phyloP scores from a whole-genome alignment of 2,113 vertebrate species.

The Campylorhamphus procurvoides region DNA sequence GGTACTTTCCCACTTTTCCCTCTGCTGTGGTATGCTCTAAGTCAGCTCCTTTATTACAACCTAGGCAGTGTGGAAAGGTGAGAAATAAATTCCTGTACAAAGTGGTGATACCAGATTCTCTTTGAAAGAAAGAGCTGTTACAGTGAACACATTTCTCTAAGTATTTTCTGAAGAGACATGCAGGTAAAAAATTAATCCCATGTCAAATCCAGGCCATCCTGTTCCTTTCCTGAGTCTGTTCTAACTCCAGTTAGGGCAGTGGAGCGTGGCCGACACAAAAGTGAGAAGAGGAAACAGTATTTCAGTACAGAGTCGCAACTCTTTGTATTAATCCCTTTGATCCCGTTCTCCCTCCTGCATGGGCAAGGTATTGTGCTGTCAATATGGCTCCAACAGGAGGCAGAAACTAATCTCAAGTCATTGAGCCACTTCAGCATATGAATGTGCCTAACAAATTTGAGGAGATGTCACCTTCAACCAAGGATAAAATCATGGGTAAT shows the following conservation, averaged over 20 bases:
- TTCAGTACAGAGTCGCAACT: not conserved
- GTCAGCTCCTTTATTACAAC: not conserved
- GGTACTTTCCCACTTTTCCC: not conserved
- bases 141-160: not conserved
- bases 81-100: not conserved
- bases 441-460: not conserved
- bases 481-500: not conserved
- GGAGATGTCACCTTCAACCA: not conserved
- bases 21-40: not conserved
- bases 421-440: fast-evolving
- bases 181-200: not conserved
- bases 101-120: not conserved
- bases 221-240: not conserved
- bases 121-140: not conserved
- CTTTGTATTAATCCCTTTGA: not conserved
- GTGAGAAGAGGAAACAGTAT: not conserved
- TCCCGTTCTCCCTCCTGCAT: not conserved
- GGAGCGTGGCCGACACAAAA: not conserved
- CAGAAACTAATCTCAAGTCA: not conserved
- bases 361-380: not conserved
- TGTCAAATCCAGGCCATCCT: not conserved
- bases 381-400: not conserved
- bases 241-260: not conserved
- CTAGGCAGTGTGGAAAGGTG: not conserved
- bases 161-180: not conserved